Evolutionary conservation across 2,113 vertebrate species (phyloP).

Genomic region (Zosterops lateralis): DNA sequence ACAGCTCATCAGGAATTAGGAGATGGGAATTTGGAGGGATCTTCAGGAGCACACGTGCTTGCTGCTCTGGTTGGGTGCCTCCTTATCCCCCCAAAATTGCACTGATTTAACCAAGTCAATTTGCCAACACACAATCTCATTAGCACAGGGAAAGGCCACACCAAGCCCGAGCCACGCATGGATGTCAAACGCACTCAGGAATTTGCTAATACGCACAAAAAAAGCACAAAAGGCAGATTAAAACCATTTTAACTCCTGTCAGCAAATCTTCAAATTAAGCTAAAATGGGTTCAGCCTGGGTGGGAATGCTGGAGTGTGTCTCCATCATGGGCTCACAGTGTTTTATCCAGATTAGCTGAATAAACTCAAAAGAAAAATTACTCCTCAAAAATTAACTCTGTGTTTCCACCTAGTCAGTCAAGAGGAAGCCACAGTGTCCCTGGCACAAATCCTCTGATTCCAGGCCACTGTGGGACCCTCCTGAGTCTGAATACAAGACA

Average conservation of each 20-base stretch:
- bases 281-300: conserved; percentile 22
- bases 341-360: conserved; percentile 7
- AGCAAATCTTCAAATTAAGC: conserved; percentile 28
- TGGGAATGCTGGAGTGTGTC: neutral
- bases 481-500: neutral
- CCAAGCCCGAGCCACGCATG: neutral
- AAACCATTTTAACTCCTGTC: conserved; percentile 13
- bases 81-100: neutral
- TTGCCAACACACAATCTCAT: neutral
- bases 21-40: neutral
- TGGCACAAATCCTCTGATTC: neutral
- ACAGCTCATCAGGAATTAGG: neutral
- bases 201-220: neutral
- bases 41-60: neutral
- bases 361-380: neutral
- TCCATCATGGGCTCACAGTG: neutral
- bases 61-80: neutral
- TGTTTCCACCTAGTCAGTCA: neutral
- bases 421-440: neutral
- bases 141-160: neutral
- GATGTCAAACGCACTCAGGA: neutral
- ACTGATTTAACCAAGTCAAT: fast-evolving
- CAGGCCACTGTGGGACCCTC: neutral
- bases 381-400: neutral
- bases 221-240: conserved; percentile 31